A percentile compares a stretch with the other conserved stretches of the same genome.
Evolutionary conservation across 1,140 invertebrate species (phyloP).

Genomic region (Aleiodes sp.): DNA sequence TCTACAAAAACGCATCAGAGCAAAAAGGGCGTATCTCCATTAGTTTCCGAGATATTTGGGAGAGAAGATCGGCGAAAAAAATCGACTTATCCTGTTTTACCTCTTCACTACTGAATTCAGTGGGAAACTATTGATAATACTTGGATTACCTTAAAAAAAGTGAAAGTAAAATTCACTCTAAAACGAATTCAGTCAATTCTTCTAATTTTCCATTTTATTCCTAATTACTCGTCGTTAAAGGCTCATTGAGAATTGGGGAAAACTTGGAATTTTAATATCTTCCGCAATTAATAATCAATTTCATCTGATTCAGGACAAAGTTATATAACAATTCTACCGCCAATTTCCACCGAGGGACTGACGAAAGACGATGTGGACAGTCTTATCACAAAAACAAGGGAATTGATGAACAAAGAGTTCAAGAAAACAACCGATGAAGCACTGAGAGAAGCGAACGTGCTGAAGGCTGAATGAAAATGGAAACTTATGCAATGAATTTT

Average conservation of each 20-base stretch:
- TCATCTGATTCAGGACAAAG: slow-evolving; percentile 68
- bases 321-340: slow-evolving; percentile 76
- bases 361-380: slow-evolving; percentile 71
- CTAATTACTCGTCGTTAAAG: neutral
- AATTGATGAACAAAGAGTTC: slow-evolving; percentile 73
- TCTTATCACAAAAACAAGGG: slow-evolving; percentile 74
- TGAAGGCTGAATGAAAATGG: slow-evolving; percentile 39
- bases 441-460: slow-evolving; percentile 24
- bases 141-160: too few relatives aligned
- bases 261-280: slow-evolving; percentile 21
- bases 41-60: too few relatives aligned
- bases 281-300: neutral
- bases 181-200: too few relatives aligned
- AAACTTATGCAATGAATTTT: slow-evolving; percentile 36
- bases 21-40: too few relatives aligned
- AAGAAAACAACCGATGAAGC: slow-evolving; percentile 68
- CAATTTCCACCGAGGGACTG: slow-evolving; percentile 73
- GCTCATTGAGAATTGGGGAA: neutral
- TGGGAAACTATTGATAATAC: too few relatives aligned
- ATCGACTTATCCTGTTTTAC: too few relatives aligned
- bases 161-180: too few relatives aligned
- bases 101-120: too few relatives aligned
- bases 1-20: too few relatives aligned
- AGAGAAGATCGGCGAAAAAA: too few relatives aligned
- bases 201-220: slow-evolving; percentile 19